These are phyloP conservation scores for Lathamus discolor DNA, from an alignment of 2,113 vertebrate species.

Conservation along the genomic window DNA sequence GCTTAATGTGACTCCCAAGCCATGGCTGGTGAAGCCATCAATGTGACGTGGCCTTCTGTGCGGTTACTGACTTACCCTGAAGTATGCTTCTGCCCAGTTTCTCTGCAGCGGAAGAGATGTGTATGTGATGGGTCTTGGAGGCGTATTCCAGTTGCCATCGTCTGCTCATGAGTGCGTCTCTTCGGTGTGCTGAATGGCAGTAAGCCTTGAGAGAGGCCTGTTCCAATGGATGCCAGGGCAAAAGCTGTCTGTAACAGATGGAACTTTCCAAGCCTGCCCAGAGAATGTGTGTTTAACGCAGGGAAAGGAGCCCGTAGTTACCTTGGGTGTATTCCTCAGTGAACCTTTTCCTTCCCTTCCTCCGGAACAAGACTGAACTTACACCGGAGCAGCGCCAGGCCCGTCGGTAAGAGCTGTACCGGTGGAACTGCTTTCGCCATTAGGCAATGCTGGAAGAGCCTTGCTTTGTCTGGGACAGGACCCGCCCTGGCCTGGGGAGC, in stretches of 20 bases:
- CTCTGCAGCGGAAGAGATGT: neutral
- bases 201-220: neutral
- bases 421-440: constrained; percentile 12
- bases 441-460: neutral
- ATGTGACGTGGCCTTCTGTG: accelerated
- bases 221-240: neutral
- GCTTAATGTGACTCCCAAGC: neutral
- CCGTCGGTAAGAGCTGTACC: neutral
- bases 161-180: neutral
- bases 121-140: neutral
- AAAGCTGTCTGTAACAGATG: neutral
- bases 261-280: neutral
- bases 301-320: neutral
- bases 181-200: neutral
- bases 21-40: neutral
- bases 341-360: neutral
- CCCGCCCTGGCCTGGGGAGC: constrained; percentile 6
- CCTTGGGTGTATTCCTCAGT: accelerated
- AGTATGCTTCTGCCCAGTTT: neutral
- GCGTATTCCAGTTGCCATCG: too few relatives aligned
- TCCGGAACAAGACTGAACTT: neutral
- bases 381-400: neutral
- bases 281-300: accelerated
- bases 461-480: neutral
- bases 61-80: neutral